Evolutionary conservation across 53 echinoderm and acorn worm genomes (phyloP).

Genomic region (Temnopleurus reevesii): DNA sequence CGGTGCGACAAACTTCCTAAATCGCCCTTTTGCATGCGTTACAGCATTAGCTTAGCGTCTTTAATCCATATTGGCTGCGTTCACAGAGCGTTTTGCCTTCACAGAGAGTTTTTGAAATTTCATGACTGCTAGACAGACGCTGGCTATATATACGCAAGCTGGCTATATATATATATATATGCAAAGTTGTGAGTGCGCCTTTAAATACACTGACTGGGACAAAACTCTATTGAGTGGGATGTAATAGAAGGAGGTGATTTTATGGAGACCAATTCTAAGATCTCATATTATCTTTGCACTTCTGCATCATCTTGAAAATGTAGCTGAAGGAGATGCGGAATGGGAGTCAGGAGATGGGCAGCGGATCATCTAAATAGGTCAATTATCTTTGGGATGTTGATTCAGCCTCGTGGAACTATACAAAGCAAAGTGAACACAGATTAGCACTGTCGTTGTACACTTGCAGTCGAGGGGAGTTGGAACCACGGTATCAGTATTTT

Average conservation of each 20-base stretch:
- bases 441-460: background rate
- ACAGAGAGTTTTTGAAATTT: no score
- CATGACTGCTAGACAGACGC: no score
- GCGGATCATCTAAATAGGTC: constrained; percentile 2
- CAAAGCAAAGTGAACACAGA: background rate
- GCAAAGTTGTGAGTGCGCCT: no score
- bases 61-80: no score
- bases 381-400: constrained; percentile 22
- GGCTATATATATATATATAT: no score
- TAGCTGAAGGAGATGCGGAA: background rate
- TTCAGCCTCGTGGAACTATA: constrained; percentile 10
- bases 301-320: background rate
- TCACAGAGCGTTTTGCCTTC: no score
- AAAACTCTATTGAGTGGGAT: background rate
- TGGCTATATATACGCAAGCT: no score
- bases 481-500: no score
- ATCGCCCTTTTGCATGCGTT: no score
- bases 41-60: no score
- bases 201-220: no score
- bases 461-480: background rate
- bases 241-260: background rate
- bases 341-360: background rate
- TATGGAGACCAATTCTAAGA: background rate
- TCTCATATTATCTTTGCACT: background rate
- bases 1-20: no score